A percentile compares a stretch with the other conserved stretches of the same genome.
Evolutionary conservation across 2,888 invertebrate genomes (phyloP).

Genomic region (Callinectes sapidus): DNA sequence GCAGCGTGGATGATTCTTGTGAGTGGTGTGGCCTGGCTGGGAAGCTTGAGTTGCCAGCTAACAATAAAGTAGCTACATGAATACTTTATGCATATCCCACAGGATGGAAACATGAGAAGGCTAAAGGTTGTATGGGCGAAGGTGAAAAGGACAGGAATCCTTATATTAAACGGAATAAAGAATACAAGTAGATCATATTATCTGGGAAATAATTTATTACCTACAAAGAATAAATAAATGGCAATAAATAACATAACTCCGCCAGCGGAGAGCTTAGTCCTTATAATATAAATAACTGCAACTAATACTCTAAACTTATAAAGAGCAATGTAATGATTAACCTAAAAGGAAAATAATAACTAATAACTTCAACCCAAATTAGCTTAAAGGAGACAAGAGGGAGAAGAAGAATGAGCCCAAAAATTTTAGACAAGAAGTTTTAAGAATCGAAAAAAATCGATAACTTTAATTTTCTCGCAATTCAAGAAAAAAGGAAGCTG

Average conservation of each 20-base stretch:
- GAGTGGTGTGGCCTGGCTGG: too few relatives aligned
- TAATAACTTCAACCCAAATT: background rate
- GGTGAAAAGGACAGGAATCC: background rate
- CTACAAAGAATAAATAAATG: background rate
- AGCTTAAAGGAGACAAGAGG: background rate
- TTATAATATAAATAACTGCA: background rate
- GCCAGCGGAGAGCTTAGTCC: background rate
- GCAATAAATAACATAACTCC: background rate
- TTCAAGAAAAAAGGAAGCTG: background rate
- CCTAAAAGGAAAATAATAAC: background rate
- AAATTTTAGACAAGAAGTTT: background rate
- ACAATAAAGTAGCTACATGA: too few relatives aligned
- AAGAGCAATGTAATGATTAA: background rate
- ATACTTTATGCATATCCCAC: too few relatives aligned
- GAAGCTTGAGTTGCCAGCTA: too few relatives aligned
- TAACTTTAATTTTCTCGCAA: background rate
- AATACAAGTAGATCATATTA: background rate
- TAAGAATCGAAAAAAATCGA: background rate
- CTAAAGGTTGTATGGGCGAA: background rate
- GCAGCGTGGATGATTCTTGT: too few relatives aligned
- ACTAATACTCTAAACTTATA: background rate
- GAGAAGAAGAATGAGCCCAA: background rate
- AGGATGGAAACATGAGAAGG: background rate
- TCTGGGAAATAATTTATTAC: background rate
- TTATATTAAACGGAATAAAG: background rate